Evolutionary conservation across 2,888 invertebrate species (phyloP).

Genomic region (Phrixothrix hirtus): DNA sequence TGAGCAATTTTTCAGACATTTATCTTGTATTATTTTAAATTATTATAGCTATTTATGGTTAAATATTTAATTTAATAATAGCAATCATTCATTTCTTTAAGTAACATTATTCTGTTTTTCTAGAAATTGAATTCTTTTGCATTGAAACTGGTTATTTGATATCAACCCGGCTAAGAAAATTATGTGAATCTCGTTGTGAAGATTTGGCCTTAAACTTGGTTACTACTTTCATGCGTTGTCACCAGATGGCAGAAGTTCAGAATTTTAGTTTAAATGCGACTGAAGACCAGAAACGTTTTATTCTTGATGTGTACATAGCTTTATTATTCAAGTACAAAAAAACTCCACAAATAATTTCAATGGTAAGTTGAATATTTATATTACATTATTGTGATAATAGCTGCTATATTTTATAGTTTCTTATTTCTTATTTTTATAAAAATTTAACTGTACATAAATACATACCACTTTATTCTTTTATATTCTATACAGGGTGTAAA

Average conservation of each 20-base stretch:
- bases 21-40: no score
- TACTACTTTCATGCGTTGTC: conserved; percentile 56
- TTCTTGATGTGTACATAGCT: conserved; percentile 64
- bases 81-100: no score
- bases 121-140: conserved; percentile 61
- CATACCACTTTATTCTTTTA: no score
- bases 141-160: conserved; percentile 63
- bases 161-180: conserved; percentile 62
- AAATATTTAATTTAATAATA: no score
- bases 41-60: no score
- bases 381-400: no score
- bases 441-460: no score
- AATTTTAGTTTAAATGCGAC: conserved; percentile 52
- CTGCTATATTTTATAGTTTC: no score
- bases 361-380: conserved; percentile 19
- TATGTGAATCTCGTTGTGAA: conserved; percentile 65
- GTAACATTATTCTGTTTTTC: no score
- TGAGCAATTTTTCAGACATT: no score
- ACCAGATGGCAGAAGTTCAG: conserved; percentile 47
- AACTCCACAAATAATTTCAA: conserved; percentile 25
- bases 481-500: no score
- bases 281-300: conserved; percentile 60
- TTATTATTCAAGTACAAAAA: conserved; percentile 54
- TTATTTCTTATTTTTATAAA: no score
- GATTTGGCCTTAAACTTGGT: conserved; percentile 65